Evolutionary conservation across 2,888 invertebrate genomes (phyloP).

Genomic region (Lasioglossum oenotherae): DNA sequence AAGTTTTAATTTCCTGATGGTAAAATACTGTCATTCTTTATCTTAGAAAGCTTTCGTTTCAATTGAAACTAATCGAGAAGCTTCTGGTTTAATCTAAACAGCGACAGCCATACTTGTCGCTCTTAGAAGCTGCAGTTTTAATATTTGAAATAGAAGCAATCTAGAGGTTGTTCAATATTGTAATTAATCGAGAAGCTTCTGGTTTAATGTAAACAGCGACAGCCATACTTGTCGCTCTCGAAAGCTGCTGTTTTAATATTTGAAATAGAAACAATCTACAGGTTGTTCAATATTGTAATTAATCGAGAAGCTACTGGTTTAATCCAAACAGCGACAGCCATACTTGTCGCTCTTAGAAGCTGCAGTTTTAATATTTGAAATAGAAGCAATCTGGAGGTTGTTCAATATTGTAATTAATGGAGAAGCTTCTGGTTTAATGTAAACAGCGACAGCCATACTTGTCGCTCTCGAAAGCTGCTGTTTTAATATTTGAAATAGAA

Average conservation of each 20-base stretch:
- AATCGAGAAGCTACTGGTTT: neutral
- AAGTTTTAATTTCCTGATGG: conserved; percentile 11
- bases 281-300: no score
- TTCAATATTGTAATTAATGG: no score
- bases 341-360: neutral
- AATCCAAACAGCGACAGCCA: neutral
- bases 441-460: neutral
- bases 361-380: neutral
- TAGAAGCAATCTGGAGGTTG: no score
- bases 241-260: neutral
- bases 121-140: neutral
- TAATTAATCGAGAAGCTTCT: no score
- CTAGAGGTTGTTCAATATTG: no score
- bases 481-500: neutral
- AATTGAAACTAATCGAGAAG: neutral
- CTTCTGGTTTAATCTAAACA: neutral
- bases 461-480: neutral
- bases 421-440: neutral
- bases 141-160: neutral
- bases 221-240: neutral
- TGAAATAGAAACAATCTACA: no score
- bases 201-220: neutral
- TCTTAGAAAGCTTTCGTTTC: neutral
- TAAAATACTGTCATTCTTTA: neutral
- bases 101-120: neutral